Percentiles rank a stretch among this genome's conserved stretches.
Conservation (phyloP, 2,797 vertebrate species). For the Botia almorhae region DNA sequence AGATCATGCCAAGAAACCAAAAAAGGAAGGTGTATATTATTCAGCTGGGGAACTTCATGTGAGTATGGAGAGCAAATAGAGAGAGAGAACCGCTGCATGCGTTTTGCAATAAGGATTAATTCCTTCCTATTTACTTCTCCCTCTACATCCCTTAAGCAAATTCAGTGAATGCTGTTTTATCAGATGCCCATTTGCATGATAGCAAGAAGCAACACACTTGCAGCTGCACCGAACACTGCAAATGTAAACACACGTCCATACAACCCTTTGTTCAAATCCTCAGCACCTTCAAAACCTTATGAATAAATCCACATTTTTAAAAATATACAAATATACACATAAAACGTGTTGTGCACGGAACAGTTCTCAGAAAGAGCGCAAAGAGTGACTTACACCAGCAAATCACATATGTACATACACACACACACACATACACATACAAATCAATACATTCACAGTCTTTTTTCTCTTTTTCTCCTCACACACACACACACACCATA, state of each 20-base stretch:
- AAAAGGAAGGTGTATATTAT: too few relatives aligned
- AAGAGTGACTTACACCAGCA: conserved; percentile 48
- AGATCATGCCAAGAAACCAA: background rate
- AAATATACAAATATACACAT: background rate
- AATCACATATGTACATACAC: conserved; percentile 51
- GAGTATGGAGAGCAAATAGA: conserved; percentile 29
- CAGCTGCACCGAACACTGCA: conserved; percentile 60
- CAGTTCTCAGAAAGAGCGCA: background rate
- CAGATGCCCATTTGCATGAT: conserved; percentile 82
- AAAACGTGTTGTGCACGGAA: background rate
- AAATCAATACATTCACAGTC: conserved; percentile 35
- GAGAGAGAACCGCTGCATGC: conserved; percentile 65
- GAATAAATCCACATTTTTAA: conserved; percentile 26
- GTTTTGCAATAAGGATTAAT: conserved; percentile 77
- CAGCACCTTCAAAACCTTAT: conserved; percentile 28
- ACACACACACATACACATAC: too few relatives aligned
- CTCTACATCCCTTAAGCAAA: conserved; percentile 70
- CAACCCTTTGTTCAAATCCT: conserved; percentile 2
- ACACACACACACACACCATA: conserved; percentile 41
- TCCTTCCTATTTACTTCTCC: conserved; percentile 73
- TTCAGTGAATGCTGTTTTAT: conserved; percentile 73
- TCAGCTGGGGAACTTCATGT: background rate
- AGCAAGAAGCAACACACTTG: conserved; percentile 79
- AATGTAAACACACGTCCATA: conserved; percentile 26
- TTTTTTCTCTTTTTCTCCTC: too few relatives aligned